Base-by-base conservation (phyloP, 2,113 vertebrate species). In the Bos indicus region DNA sequence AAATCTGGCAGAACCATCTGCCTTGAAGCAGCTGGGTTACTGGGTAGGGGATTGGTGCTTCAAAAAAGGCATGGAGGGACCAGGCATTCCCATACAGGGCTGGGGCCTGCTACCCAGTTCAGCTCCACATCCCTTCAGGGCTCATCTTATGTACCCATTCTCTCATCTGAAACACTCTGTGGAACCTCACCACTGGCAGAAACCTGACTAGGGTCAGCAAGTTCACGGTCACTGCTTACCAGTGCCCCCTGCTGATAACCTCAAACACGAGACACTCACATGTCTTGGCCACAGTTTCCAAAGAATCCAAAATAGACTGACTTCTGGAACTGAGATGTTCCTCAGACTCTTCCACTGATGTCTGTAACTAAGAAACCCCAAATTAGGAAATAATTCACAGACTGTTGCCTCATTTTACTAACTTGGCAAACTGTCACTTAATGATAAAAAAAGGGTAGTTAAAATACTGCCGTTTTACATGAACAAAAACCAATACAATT, bases 361-460 rank as follows among this genome's bases (percentile, higher is more conserved):
- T 98, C 97, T 99, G 99, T 97, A 99, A 98, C 99, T 99, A 98
- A 48, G 97, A 98, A 98, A 98, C 74, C 0, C 74, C 95, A 60
- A 92, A 87, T 94, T 91, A 94, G 92, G 62, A 96, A 91, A 71
- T 23, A 90, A 95, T 77, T 54, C 36, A 80, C 16, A 64, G 40
- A 88, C 19, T 82, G 19, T 87, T 93, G 46, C 46, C 10, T 95
- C 77, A 92, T 90, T 95, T 98, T 95, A 26, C 82, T 95, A 94
- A 83, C 28, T 94, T 90, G 46, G 11, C 74, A 4, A 83, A 88
- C 2, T 81, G 64, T 93, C 82, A 97, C 74, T 98, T 74, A 97
- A 78, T 74, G 33, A 81, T 84, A 62, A 94, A 92, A 95, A 71
- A 25, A 82, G 57, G 9, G 17, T 81, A 95, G 46, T 54, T 97